Percentiles rank a stretch among this genome's conserved stretches.
Conservation (phyloP, 2,113 vertebrate species). For the Hirundichthys speculiger region DNA sequence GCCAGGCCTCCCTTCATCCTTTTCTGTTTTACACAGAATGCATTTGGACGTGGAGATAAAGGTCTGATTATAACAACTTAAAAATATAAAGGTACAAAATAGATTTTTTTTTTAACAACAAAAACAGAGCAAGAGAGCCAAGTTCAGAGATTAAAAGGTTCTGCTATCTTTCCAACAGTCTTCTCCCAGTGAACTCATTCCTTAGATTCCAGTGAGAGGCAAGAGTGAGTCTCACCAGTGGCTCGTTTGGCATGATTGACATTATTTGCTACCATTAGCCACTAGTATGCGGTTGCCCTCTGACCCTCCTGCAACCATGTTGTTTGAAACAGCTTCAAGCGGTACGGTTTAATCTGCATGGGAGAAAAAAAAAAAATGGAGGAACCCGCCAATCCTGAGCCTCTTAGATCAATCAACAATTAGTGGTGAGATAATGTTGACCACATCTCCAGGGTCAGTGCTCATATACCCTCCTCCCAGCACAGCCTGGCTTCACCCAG, state of each 20-base stretch:
- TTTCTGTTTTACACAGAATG: constrained; percentile 16
- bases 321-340: constrained; percentile 82
- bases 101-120: constrained; percentile 14
- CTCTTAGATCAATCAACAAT: constrained; percentile 79
- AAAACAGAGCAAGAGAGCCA: constrained; percentile 23
- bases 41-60: neutral
- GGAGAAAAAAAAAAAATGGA: constrained; percentile 74
- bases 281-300: constrained; percentile 82
- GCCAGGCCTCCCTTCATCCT: constrained; percentile 31
- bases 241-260: constrained; percentile 85
- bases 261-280: constrained; percentile 86
- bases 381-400: constrained; percentile 60
- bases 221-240: constrained; percentile 68
- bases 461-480: constrained; percentile 28
- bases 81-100: constrained; percentile 10
- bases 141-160: constrained; percentile 29
- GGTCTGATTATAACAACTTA: neutral
- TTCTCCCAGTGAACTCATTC: constrained; percentile 74
- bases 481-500: too few relatives aligned
- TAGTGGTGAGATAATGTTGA: constrained; percentile 72
- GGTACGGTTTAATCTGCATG: constrained; percentile 82
- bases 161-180: constrained; percentile 23
- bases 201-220: constrained; percentile 78
- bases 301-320: constrained; percentile 77
- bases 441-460: constrained; percentile 67